Conservation (phyloP, 2,888 invertebrate species). For the Incurvaria masculella region DNA sequence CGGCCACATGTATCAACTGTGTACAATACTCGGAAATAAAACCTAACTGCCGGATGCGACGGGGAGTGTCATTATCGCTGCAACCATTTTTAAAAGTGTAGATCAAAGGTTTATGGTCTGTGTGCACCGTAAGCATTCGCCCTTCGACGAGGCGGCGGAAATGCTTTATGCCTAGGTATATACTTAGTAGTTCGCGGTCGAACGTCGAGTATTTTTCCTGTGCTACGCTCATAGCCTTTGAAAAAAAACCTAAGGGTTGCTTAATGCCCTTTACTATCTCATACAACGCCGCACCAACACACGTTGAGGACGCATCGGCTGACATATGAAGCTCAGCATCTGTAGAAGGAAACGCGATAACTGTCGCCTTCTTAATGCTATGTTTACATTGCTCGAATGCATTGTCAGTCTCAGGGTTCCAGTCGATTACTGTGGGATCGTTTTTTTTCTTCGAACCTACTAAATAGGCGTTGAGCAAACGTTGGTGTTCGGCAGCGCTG, state of each 20-base stretch:
- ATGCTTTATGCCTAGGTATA: conserved; percentile 5
- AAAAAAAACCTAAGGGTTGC: conserved; percentile 6
- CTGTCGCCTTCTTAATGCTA: too few species aligned
- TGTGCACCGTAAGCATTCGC: conserved; percentile 3
- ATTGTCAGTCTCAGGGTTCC: too few species aligned
- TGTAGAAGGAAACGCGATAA: too few species aligned
- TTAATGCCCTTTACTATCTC: too few species aligned
- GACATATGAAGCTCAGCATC: too few species aligned
- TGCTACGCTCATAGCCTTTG: conserved; percentile 2
- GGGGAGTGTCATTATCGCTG: conserved; percentile 10
- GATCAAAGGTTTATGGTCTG: conserved; percentile 13
- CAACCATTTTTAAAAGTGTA: conserved; percentile 11
- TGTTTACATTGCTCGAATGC: too few species aligned
- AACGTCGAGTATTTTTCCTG: conserved; percentile 7
- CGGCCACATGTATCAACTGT: conserved; percentile 8
- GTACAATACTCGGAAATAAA: conserved; percentile 14
- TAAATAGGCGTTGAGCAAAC: too few species aligned
- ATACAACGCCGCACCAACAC: too few species aligned
- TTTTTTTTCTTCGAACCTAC: too few species aligned
- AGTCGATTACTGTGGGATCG: too few species aligned
- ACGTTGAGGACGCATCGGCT: too few species aligned
- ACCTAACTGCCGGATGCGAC: conserved; percentile 11
- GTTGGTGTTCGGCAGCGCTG: too few species aligned
- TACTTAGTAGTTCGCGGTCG: conserved; percentile 8
- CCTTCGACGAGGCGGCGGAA: conserved; percentile 9